phyloP scores from a whole-genome alignment of 2,113 vertebrate species.

The Tachysurus vachellii region DNA sequence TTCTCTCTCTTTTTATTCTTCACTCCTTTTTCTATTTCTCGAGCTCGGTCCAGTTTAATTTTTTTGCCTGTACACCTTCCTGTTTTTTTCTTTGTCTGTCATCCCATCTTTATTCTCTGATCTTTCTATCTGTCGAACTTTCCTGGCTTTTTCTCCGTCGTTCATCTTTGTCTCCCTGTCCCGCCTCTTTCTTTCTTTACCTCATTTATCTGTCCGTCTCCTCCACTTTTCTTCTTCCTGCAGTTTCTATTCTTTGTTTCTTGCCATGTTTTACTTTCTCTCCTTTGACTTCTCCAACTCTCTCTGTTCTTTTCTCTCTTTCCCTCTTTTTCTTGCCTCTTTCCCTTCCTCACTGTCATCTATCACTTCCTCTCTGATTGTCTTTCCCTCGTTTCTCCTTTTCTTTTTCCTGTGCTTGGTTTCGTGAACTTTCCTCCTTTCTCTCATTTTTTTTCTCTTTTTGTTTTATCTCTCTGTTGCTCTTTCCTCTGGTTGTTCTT shows the following conservation, averaged over 20 bases:
- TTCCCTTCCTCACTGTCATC: not conserved
- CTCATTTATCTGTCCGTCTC: not conserved
- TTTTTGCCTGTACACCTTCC: not conserved
- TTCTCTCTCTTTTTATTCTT: not conserved
- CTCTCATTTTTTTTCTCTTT: not conserved
- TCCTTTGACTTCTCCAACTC: not conserved
- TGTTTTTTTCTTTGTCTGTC: not conserved
- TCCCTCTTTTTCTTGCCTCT: no score
- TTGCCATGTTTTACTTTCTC: not conserved
- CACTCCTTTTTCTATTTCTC: not conserved
- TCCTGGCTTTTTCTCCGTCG: not conserved
- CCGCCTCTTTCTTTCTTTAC: not conserved
- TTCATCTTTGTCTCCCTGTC: constrained; percentile 8
- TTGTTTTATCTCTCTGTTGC: not conserved
- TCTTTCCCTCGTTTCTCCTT: not conserved
- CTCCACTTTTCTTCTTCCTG: not conserved
- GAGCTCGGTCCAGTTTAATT: not conserved
- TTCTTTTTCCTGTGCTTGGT: not conserved
- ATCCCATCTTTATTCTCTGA: not conserved
- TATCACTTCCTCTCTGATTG: not conserved
- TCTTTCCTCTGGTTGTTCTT: not conserved
- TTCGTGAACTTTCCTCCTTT: not conserved
- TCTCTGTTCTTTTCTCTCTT: not conserved
- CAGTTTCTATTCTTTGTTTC: not conserved
- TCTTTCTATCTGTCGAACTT: not conserved